phyloP scores from a whole-genome alignment of 1,140 invertebrate genomes.

The Heliconius hewitsoni region DNA sequence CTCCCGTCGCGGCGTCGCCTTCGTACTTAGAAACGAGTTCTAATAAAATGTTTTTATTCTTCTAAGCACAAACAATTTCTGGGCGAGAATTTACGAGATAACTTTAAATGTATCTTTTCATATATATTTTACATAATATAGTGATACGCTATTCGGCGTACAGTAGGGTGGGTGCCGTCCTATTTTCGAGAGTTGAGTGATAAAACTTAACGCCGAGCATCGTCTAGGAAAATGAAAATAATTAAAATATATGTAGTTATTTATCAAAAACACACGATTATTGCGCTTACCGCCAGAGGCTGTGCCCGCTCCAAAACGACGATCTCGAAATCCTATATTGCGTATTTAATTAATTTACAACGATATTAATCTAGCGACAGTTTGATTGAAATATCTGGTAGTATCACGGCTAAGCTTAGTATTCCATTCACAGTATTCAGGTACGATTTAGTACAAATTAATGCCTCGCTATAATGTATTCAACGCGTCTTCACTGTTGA shows the following conservation, averaged over 20 bases:
- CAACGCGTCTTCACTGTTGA: background rate
- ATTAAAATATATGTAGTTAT: background rate
- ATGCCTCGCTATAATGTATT: background rate
- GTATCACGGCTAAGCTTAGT: background rate
- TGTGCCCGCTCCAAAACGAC: too few relatives aligned
- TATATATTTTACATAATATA: slow-evolving; percentile 1
- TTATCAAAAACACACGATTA: too few relatives aligned
- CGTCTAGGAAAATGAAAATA: background rate
- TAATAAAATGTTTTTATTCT: slow-evolving; percentile 11
- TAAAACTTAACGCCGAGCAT: background rate
- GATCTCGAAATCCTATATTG: background rate
- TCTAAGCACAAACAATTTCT: slow-evolving; percentile 10
- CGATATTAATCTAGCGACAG: background rate
- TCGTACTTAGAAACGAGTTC: slow-evolving; percentile 5
- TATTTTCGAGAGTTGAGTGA: background rate
- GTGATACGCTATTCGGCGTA: too few relatives aligned
- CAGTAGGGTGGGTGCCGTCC: too few relatives aligned
- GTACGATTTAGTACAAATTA: background rate
- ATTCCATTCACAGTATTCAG: slow-evolving; percentile 1
- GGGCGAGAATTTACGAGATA: slow-evolving; percentile 5
- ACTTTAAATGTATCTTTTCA: background rate
- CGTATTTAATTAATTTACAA: slow-evolving; percentile 1
- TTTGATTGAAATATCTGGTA: background rate
- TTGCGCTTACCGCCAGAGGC: too few relatives aligned
- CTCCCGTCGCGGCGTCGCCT: slow-evolving; percentile 1